phyloP scores from a whole-genome alignment of 37 sponge, comb jelly and placozoan species.

The Theonella swinhoei region DNA sequence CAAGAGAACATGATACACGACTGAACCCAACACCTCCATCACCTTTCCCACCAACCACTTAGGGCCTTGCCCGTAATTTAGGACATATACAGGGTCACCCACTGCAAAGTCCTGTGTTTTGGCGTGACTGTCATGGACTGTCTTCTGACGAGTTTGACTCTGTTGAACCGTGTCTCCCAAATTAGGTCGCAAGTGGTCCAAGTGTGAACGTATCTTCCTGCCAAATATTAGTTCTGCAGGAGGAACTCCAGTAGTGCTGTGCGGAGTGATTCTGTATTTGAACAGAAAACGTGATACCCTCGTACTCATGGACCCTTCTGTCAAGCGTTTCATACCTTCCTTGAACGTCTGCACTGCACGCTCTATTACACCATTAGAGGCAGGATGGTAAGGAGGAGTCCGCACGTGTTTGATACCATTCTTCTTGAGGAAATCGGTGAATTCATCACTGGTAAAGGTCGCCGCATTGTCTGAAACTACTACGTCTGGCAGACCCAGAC shows the following conservation, averaged over 20 bases:
- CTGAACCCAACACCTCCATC: neutral
- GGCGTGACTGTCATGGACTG: neutral
- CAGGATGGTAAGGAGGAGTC: constrained; percentile 57
- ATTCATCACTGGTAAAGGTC: constrained; percentile 44
- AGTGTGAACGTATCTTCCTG: constrained; percentile 16
- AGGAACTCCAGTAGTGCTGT: constrained; percentile 40
- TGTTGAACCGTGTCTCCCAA: neutral
- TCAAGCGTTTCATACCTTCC: constrained; percentile 1
- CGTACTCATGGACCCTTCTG: constrained; percentile 1
- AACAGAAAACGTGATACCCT: constrained; percentile 40
- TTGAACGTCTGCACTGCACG: constrained; percentile 47
- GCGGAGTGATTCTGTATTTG: constrained; percentile 43
- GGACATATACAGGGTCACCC: neutral
- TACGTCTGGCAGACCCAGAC: constrained; percentile 31
- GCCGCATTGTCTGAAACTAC: constrained; percentile 53
- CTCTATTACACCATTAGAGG: constrained; percentile 59
- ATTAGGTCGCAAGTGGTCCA: constrained; percentile 30
- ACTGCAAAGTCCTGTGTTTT: neutral
- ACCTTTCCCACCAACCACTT: constrained; percentile 12
- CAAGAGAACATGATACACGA: neutral
- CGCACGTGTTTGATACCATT: constrained; percentile 33
- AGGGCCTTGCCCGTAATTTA: neutral
- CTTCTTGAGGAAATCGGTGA: neutral
- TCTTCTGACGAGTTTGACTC: constrained; percentile 12
- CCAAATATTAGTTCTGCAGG: constrained; percentile 52